Evolutionary conservation across 2,113 vertebrate genomes (phyloP).

Genomic region (Engystomops pustulosus): DNA sequence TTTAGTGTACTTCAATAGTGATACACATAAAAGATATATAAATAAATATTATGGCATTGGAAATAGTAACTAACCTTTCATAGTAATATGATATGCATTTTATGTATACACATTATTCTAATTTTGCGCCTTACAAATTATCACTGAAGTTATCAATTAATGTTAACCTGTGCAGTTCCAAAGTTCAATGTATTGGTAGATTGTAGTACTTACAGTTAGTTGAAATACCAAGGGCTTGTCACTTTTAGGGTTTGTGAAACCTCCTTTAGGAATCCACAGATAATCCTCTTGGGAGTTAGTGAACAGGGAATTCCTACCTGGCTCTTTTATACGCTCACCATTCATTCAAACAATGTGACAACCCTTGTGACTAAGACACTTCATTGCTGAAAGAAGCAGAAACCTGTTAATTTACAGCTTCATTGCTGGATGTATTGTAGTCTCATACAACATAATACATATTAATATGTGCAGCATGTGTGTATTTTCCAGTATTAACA

Average conservation of each 20-base stretch:
- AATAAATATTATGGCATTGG: no score
- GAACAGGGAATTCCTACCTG: constrained; percentile 27
- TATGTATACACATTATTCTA: no score
- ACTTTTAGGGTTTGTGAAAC: background rate
- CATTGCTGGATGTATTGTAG: background rate
- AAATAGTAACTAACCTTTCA: background rate
- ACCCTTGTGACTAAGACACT: constrained; percentile 51
- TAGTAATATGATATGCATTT: background rate
- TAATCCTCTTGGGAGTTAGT: constrained; percentile 47
- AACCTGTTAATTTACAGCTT: constrained; percentile 27
- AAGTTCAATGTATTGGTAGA: background rate
- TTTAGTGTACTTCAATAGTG: no score
- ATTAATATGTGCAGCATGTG: no score
- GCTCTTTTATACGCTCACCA: constrained; percentile 46
- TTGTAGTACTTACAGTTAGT: constrained; percentile 39
- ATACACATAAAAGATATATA: no score
- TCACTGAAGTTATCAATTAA: no score
- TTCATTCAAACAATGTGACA: constrained; percentile 42
- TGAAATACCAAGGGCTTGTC: constrained; percentile 3
- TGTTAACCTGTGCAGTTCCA: no score
- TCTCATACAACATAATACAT: no score
- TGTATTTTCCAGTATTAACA: no score
- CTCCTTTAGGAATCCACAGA: constrained; percentile 13
- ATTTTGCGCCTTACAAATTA: no score
- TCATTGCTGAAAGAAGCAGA: constrained; percentile 27